Percentiles rank a stretch among this genome's conserved stretches.
phyloP scores from a whole-genome alignment of 2,888 invertebrate genomes.

The Dexiosoma caninum region DNA sequence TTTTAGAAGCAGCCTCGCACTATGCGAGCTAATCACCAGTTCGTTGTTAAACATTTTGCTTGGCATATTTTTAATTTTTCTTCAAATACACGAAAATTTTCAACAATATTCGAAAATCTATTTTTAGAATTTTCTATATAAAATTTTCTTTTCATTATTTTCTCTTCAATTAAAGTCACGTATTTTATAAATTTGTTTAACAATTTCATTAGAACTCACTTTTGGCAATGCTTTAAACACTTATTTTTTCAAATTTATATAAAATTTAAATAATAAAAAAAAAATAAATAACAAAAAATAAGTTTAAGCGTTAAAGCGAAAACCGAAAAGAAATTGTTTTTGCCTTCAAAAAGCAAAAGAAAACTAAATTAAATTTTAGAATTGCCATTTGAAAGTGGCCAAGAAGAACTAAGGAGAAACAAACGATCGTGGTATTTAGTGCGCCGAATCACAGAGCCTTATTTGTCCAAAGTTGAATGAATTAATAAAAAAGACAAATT shows the following conservation, averaged over 20 bases:
- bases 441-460: conserved; percentile 44
- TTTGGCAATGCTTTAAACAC: conserved; percentile 5
- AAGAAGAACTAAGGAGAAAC: conserved; percentile 2
- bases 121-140: conserved; percentile 47
- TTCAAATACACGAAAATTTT: conserved; percentile 45
- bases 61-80: conserved; percentile 31
- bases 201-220: conserved; percentile 44
- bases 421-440: not conserved
- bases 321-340: conserved; percentile 29
- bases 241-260: not conserved
- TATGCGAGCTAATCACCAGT: not conserved
- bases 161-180: conserved; percentile 16
- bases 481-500: conserved; percentile 1
- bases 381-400: not conserved
- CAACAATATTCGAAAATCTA: conserved; percentile 38
- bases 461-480: conserved; percentile 21
- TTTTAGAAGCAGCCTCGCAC: not conserved
- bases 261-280: conserved; percentile 13
- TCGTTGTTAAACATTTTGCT: conserved; percentile 24
- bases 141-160: not conserved
- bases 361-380: conserved; percentile 50
- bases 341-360: conserved; percentile 53
- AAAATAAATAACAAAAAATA: conserved; percentile 40
- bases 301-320: conserved; percentile 47
- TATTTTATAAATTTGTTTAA: not conserved